Percentiles rank a stretch among this genome's conserved stretches.
Conservation (phyloP, 1,140 invertebrate species). For the Cotesia glomerata region DNA sequence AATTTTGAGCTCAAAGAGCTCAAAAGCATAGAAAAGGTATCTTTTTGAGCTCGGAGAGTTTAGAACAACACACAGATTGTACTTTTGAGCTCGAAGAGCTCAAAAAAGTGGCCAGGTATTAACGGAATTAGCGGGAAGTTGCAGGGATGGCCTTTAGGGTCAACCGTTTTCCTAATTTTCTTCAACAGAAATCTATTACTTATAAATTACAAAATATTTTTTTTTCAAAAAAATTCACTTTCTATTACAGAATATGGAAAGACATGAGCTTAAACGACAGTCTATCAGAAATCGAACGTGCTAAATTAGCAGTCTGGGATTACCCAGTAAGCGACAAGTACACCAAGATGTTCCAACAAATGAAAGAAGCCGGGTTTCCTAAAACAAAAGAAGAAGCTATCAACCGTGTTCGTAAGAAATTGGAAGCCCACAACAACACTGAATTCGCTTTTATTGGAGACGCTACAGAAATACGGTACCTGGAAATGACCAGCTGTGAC, state of each 20-base stretch:
- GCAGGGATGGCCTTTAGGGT: too few species aligned
- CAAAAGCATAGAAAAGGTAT: too few species aligned
- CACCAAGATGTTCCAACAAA: slow-evolving; percentile 97
- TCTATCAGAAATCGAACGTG: slow-evolving; percentile 83
- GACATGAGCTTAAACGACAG: slow-evolving; percentile 96
- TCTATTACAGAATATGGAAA: slow-evolving; percentile 86
- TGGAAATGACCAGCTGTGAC: slow-evolving; percentile 86
- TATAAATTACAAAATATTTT: not conserved
- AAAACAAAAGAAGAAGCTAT: slow-evolving; percentile 79
- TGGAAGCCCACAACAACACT: slow-evolving; percentile 75
- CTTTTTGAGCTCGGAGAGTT: too few species aligned
- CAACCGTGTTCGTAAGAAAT: slow-evolving; percentile 71
- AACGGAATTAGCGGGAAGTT: too few species aligned
- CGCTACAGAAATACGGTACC: slow-evolving; percentile 90
- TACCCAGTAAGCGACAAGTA: slow-evolving; percentile 98
- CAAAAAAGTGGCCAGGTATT: too few species aligned
- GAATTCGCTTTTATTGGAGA: slow-evolving; percentile 95
- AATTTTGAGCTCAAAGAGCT: too few species aligned
- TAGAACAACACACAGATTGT: too few species aligned
- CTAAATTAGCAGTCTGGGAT: slow-evolving; percentile 97
- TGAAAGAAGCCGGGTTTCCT: slow-evolving; percentile 89
- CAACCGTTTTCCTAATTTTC: too few species aligned
- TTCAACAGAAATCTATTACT: not conserved
- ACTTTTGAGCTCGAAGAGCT: too few species aligned
- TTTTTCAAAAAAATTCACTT: not conserved